These are phyloP conservation scores for Spondyliosoma cantharus DNA, from an alignment of 2,797 vertebrate genomes.

Conservation along the genomic window DNA sequence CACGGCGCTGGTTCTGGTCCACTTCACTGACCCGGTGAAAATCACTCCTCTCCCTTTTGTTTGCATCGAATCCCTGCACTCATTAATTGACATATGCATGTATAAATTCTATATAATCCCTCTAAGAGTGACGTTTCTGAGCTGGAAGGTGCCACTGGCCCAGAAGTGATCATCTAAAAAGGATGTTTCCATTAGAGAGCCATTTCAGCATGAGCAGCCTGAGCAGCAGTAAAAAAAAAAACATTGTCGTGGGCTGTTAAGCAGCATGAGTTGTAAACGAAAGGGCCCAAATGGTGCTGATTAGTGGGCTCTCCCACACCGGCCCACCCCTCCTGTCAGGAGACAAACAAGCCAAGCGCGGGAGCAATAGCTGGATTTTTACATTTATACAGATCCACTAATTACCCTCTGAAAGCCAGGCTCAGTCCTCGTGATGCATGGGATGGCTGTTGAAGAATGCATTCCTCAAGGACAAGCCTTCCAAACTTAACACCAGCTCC, in stretches of 20 bases:
- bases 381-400: constrained; percentile 53
- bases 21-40: background rate
- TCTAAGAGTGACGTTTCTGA: constrained; percentile 22
- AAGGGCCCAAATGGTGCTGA: constrained; percentile 77
- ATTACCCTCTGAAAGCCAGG: constrained; percentile 43
- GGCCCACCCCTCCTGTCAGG: constrained; percentile 45
- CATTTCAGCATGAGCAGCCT: constrained; percentile 50
- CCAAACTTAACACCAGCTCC: constrained; percentile 38
- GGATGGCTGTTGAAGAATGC: constrained; percentile 51
- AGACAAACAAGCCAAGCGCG: constrained; percentile 58
- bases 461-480: constrained; percentile 43
- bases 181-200: constrained; percentile 65
- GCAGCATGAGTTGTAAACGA: constrained; percentile 79
- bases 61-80: constrained; percentile 5
- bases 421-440: constrained; percentile 41
- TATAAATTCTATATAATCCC: no score
- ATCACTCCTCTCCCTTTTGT: background rate
- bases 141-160: constrained; percentile 30
- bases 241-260: constrained; percentile 74
- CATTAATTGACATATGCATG: constrained; percentile 11
- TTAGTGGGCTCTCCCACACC: constrained; percentile 72
- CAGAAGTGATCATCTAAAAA: constrained; percentile 47
- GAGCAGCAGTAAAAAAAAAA: constrained; percentile 60
- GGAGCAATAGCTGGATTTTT: constrained; percentile 50
- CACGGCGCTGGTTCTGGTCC: constrained; percentile 8